phyloP scores from a whole-genome alignment of 2,888 invertebrate species.

The Polymixis flavicincta region DNA sequence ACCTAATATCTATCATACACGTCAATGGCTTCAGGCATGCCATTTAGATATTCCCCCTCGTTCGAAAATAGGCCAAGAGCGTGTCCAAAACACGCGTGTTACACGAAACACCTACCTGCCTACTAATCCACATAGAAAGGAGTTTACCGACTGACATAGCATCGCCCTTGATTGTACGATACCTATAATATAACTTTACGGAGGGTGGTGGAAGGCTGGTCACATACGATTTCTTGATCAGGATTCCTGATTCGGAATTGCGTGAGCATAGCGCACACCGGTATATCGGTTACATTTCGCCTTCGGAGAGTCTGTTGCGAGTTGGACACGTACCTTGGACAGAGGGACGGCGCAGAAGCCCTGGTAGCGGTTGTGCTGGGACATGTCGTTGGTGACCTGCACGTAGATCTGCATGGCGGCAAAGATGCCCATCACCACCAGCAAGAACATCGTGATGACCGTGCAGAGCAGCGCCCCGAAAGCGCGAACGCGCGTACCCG shows the following conservation, averaged over 20 bases:
- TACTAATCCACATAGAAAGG: neutral
- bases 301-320: too few relatives aligned
- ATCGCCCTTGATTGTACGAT: slow-evolving; percentile 7
- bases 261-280: too few relatives aligned
- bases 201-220: neutral
- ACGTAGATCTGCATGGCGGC: slow-evolving; percentile 95
- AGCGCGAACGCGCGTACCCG: slow-evolving; percentile 41
- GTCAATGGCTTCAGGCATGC: slow-evolving; percentile 1
- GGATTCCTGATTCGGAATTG: too few relatives aligned
- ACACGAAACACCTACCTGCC: neutral
- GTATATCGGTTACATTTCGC: too few relatives aligned
- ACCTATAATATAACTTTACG: neutral
- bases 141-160: neutral
- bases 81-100: neutral
- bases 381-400: slow-evolving; percentile 91
- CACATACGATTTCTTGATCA: too few relatives aligned
- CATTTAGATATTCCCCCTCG: slow-evolving; percentile 24
- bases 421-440: slow-evolving; percentile 93
- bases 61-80: slow-evolving; percentile 11
- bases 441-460: slow-evolving; percentile 92
- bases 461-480: slow-evolving; percentile 85
- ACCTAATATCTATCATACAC: neutral
- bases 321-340: slow-evolving; percentile 61
- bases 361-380: slow-evolving; percentile 87
- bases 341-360: slow-evolving; percentile 93